These are phyloP conservation scores for Pteronura brasiliensis DNA, from an alignment of 2,113 vertebrate species.

Conservation along the genomic window DNA sequence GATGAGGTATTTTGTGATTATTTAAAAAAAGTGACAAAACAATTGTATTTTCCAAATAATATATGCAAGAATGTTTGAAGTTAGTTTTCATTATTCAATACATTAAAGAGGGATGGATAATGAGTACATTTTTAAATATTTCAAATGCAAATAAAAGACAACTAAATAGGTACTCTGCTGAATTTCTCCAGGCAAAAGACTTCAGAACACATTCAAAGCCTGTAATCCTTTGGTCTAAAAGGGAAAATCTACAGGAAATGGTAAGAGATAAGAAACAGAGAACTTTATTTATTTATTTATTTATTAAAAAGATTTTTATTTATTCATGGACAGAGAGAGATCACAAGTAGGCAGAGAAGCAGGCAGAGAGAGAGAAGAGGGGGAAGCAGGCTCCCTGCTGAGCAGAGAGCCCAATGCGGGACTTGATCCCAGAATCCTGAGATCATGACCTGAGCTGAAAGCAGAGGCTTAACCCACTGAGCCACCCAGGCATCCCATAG, in stretches of 20 bases:
- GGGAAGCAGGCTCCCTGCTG: no score
- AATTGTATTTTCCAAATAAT: conserved; percentile 60
- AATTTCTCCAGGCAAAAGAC: conserved; percentile 47
- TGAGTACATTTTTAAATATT: conserved; percentile 59
- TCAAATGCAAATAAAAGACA: conserved; percentile 53
- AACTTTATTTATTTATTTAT: neutral
- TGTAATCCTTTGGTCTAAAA: conserved; percentile 47
- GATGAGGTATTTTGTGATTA: conserved; percentile 54
- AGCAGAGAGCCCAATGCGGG: no score
- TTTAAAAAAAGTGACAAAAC: conserved; percentile 54
- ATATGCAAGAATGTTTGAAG: conserved; percentile 36
- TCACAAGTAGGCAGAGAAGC: no score
- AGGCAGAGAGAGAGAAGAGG: no score
- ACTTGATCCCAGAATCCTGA: no score
- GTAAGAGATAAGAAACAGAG: conserved; percentile 26
- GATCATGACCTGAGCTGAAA: no score
- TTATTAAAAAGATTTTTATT: no score
- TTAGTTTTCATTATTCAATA: conserved; percentile 60
- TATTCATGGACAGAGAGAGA: no score
- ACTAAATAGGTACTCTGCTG: conserved; percentile 16
- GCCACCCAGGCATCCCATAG: neutral
- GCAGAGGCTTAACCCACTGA: no score
- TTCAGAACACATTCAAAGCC: conserved; percentile 23
- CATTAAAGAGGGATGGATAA: conserved; percentile 41
- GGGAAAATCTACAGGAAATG: conserved; percentile 6